phyloP scores from a whole-genome alignment of 2,888 invertebrate genomes.

The Julus scanicus region DNA sequence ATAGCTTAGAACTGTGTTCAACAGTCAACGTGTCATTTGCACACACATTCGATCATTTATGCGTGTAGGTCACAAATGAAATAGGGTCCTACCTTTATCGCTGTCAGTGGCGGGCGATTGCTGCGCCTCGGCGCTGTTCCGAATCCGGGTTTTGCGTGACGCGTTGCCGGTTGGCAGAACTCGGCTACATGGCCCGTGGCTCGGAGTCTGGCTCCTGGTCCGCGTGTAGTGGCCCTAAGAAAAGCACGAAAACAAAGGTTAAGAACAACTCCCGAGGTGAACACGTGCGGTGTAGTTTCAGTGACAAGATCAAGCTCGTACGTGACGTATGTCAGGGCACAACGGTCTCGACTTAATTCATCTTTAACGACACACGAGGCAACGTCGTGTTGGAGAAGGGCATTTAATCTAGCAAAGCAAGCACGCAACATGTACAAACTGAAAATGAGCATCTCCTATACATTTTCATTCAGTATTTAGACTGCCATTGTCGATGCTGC shows the following conservation, averaged over 20 bases:
- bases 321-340: too few species aligned
- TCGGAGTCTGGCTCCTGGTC: slow-evolving; percentile 55
- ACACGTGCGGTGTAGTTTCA: too few species aligned
- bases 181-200: slow-evolving; percentile 28
- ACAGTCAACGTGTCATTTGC: too few species aligned
- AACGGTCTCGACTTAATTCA: too few species aligned
- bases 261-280: background rate
- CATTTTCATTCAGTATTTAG: too few species aligned
- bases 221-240: slow-evolving; percentile 56
- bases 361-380: too few species aligned
- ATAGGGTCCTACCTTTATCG: slow-evolving; percentile 47
- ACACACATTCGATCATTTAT: too few species aligned
- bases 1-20: too few species aligned
- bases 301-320: too few species aligned
- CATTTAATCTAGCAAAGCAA: background rate
- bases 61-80: background rate
- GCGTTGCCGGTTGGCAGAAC: background rate
- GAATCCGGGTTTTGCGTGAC: slow-evolving; percentile 55
- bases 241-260: slow-evolving; percentile 3
- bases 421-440: background rate
- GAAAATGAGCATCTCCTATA: too few species aligned
- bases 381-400: background rate
- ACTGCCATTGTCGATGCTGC: background rate
- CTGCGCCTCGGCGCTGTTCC: slow-evolving; percentile 57
- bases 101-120: slow-evolving; percentile 40